Conservation (phyloP, 2,888 invertebrate species). For the Lathronympha strigana region DNA sequence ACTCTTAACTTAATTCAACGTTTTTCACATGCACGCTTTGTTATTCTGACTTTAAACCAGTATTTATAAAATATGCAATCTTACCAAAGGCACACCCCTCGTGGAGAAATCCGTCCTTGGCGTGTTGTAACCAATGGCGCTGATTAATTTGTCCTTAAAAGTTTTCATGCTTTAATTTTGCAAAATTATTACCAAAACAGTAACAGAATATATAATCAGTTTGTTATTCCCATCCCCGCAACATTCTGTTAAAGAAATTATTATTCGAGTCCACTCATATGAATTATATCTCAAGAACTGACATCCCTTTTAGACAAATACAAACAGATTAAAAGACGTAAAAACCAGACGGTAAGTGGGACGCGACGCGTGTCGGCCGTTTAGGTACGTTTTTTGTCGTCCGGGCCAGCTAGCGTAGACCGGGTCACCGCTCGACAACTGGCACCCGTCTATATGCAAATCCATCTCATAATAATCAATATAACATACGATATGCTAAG, state of each 20-base stretch:
- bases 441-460: constrained; percentile 56
- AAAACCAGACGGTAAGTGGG: constrained; percentile 69
- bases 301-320: neutral
- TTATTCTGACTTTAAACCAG: neutral
- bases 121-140: neutral
- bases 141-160: neutral
- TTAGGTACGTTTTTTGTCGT: constrained; percentile 58
- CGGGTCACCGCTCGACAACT: constrained; percentile 56
- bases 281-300: neutral
- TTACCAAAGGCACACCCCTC: neutral
- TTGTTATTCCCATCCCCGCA: no score
- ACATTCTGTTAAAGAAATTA: neutral
- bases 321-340: constrained; percentile 56
- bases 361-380: constrained; percentile 49
- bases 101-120: constrained; percentile 4
- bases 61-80: constrained; percentile 15
- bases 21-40: neutral
- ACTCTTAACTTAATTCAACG: neutral
- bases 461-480: constrained; percentile 47
- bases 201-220: no score
- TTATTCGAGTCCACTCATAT: neutral
- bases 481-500: constrained; percentile 46
- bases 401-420: constrained; percentile 55
- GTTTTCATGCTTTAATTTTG: no score
- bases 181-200: no score